These are phyloP conservation scores for Elaphurus davidianus DNA, from an alignment of 2,113 vertebrate genomes.

Conservation along the genomic window DNA sequence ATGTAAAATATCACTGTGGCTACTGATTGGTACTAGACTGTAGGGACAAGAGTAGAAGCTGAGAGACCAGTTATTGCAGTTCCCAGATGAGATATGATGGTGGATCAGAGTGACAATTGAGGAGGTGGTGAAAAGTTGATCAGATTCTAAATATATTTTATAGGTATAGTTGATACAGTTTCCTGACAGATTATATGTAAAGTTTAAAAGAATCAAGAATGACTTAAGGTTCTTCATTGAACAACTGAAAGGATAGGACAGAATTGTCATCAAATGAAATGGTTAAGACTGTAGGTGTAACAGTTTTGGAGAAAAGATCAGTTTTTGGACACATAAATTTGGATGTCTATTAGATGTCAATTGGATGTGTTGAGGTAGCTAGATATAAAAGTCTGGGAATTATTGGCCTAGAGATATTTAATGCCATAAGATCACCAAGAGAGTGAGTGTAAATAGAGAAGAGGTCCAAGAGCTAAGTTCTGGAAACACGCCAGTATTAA, in stretches of 20 bases:
- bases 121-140: background rate
- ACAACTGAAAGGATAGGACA: background rate
- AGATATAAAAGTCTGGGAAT: background rate
- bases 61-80: background rate
- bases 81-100: background rate
- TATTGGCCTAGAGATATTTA: background rate
- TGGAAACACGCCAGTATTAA: background rate
- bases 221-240: background rate
- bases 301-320: background rate
- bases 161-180: background rate
- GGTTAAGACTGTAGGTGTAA: background rate
- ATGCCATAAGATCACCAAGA: background rate
- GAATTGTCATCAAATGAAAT: background rate
- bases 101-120: background rate
- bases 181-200: background rate
- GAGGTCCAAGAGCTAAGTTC: background rate
- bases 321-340: background rate
- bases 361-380: background rate
- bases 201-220: background rate
- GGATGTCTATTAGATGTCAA: background rate
- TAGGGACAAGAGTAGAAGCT: background rate
- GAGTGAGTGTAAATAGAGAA: background rate
- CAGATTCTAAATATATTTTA: constrained; percentile 10
- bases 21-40: background rate
- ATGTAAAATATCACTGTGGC: background rate